Conservation (phyloP, 2,113 vertebrate genomes). For the Lasiurus cinereus region DNA sequence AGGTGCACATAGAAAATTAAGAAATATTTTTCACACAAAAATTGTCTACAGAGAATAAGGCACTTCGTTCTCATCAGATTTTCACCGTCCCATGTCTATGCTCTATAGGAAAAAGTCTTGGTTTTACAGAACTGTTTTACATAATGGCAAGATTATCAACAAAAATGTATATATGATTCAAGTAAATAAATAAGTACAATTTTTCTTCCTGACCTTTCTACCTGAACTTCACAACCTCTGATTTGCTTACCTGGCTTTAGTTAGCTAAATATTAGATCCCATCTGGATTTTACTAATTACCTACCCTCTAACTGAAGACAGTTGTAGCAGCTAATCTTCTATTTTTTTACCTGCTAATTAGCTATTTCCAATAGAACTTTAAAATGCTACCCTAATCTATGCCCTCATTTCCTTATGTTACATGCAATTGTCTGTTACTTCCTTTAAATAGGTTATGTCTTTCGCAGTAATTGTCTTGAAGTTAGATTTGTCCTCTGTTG, state of each 20-base stretch:
- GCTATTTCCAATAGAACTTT: slow-evolving; percentile 56
- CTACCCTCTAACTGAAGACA: not conserved
- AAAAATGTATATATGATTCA: not conserved
- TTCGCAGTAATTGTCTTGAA: slow-evolving; percentile 42
- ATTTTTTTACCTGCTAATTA: slow-evolving; percentile 73
- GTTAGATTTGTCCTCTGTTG: not conserved
- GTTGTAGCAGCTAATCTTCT: slow-evolving; percentile 30
- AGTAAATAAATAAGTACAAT: slow-evolving; percentile 1
- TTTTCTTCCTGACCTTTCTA: not conserved
- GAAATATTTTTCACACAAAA: not conserved
- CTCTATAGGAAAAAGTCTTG: not conserved
- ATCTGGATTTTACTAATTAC: slow-evolving; percentile 42
- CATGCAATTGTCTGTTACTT: slow-evolving; percentile 12
- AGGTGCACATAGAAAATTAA: not conserved
- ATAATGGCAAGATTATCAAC: not conserved
- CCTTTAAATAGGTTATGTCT: slow-evolving; percentile 50
- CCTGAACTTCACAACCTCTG: not conserved
- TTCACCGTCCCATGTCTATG: not conserved
- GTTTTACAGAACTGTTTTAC: not conserved
- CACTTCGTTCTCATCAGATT: not conserved
- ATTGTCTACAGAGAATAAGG: not conserved
- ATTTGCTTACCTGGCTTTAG: not conserved
- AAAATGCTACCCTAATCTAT: slow-evolving; percentile 7
- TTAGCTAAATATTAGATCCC: not conserved
- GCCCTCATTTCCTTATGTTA: slow-evolving; percentile 40